Percentiles rank a stretch among this genome's conserved stretches.
Conservation (phyloP, 2,797 vertebrate genomes). For the Potorous gilbertii region DNA sequence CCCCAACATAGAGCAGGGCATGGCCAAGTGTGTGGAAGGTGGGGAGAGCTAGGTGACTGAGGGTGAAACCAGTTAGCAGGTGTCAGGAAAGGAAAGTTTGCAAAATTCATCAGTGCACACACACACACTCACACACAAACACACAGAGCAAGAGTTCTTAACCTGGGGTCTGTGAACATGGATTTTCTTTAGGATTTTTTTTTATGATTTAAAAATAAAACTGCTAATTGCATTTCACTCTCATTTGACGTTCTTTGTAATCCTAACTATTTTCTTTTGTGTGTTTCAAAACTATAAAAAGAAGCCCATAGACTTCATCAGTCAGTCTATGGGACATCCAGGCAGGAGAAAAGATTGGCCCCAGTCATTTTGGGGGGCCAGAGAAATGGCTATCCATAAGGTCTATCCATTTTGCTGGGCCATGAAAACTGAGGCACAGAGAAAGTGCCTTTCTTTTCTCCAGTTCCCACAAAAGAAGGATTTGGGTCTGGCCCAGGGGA, state of each 20-base stretch:
- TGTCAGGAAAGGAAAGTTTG: not conserved
- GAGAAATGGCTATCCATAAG: not conserved
- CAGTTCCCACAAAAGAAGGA: not conserved
- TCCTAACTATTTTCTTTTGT: not conserved
- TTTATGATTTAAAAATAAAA: not conserved
- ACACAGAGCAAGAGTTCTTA: not conserved
- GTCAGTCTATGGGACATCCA: not conserved
- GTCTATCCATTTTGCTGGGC: not conserved
- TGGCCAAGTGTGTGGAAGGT: not conserved
- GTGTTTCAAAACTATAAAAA: not conserved
- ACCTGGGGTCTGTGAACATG: not conserved
- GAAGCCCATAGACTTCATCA: not conserved
- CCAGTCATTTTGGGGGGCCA: not conserved
- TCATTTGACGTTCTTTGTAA: not conserved
- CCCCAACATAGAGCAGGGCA: no score
- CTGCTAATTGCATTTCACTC: not conserved
- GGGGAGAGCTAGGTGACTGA: not conserved
- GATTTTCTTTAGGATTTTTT: not conserved
- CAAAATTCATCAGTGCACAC: not conserved
- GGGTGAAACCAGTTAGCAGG: not conserved
- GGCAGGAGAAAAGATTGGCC: not conserved
- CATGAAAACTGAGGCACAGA: not conserved
- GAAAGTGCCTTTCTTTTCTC: not conserved
- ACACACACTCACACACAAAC: not conserved
- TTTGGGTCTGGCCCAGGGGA: not conserved